Evolutionary conservation across 2,797 vertebrate species (phyloP).

Genomic region (Ctenochaetus hawaiiensis): DNA sequence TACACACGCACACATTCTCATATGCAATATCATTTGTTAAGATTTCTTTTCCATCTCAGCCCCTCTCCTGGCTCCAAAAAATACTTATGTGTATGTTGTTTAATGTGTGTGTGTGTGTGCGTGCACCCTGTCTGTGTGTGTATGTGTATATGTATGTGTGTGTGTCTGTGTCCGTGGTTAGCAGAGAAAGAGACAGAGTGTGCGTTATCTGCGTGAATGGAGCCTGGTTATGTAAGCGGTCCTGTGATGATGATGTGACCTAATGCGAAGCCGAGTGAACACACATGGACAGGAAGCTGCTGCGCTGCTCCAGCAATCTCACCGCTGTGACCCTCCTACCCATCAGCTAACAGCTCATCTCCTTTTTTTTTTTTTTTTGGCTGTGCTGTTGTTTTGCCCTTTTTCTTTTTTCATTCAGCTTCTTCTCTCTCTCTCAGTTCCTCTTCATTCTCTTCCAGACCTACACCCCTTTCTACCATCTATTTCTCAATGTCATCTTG

Average conservation of each 20-base stretch:
- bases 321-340: slow-evolving; percentile 55
- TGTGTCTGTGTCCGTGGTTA: slow-evolving; percentile 24
- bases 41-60: slow-evolving; percentile 41
- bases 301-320: slow-evolving; percentile 54
- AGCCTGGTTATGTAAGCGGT: slow-evolving; percentile 77
- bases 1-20: neutral
- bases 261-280: slow-evolving; percentile 78
- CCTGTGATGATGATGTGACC: slow-evolving; percentile 79
- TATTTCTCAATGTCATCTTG: slow-evolving; percentile 50
- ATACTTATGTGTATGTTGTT: slow-evolving; percentile 27
- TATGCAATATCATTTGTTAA: slow-evolving; percentile 23
- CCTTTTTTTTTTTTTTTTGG: slow-evolving; percentile 28
- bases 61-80: slow-evolving; percentile 35
- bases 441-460: slow-evolving; percentile 8
- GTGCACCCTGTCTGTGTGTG: neutral
- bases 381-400: slow-evolving; percentile 1
- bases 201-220: slow-evolving; percentile 74
- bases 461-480: slow-evolving; percentile 28
- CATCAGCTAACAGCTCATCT: slow-evolving; percentile 47
- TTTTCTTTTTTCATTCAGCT: slow-evolving; percentile 25
- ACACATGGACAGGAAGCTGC: slow-evolving; percentile 78
- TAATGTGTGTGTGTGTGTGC: neutral
- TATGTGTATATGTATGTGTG: slow-evolving; percentile 19
- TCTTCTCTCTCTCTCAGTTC: slow-evolving; percentile 3
- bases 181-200: slow-evolving; percentile 49